Conservation (phyloP, 2,888 invertebrate genomes). For the Spicauda simplicius region DNA sequence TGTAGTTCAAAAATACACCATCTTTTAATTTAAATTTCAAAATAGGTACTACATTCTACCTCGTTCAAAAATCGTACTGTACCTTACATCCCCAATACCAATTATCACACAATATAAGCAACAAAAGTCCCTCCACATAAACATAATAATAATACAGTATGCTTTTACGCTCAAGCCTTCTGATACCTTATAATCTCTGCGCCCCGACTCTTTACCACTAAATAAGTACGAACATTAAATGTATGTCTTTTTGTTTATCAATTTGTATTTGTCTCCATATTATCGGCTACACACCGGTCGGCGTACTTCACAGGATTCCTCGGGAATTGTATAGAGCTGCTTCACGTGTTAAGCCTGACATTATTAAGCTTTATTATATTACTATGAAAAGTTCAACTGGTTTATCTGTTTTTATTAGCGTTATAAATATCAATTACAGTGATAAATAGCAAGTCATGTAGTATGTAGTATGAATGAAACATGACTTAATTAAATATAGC, state of each 20-base stretch:
- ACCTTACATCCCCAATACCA: not conserved
- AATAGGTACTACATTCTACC: too few species aligned
- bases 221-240: conserved; percentile 67
- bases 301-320: conserved; percentile 75
- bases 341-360: too few species aligned
- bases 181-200: conserved; percentile 36
- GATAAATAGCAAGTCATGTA: too few species aligned
- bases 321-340: conserved; percentile 58
- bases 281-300: conserved; percentile 77
- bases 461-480: too few species aligned
- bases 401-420: too few species aligned
- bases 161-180: conserved; percentile 30
- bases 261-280: conserved; percentile 83
- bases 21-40: too few species aligned
- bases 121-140: conserved; percentile 15
- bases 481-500: too few species aligned
- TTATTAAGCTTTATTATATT: too few species aligned
- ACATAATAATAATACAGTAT: conserved; percentile 24
- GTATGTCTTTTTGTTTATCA: conserved; percentile 83
- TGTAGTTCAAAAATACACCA: too few species aligned
- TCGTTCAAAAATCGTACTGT: not conserved
- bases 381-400: too few species aligned
- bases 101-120: not conserved
- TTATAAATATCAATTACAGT: too few species aligned
- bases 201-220: conserved; percentile 46